phyloP scores from a whole-genome alignment of 2,888 invertebrate species.

The Drosophila demipolita region DNA sequence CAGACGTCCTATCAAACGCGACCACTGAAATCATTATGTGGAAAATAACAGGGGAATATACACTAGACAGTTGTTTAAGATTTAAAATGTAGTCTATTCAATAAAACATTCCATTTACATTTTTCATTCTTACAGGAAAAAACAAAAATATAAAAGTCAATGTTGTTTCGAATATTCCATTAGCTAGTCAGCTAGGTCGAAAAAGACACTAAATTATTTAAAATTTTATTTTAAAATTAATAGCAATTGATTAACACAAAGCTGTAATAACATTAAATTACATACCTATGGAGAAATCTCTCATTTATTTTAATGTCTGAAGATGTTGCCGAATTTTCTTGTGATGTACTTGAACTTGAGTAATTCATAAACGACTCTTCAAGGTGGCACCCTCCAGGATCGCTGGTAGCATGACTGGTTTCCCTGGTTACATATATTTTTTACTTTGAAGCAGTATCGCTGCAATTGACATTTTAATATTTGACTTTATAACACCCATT shows the following conservation, averaged over 20 bases:
- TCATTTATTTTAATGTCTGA: slow-evolving; percentile 1
- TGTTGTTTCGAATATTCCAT: too few relatives aligned
- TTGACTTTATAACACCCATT: slow-evolving; percentile 5
- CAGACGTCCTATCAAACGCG: background rate
- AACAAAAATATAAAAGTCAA: too few relatives aligned
- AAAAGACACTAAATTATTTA: background rate
- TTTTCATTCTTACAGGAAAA: too few relatives aligned
- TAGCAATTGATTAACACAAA: too few relatives aligned
- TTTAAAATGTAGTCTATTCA: background rate
- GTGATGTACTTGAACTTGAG: slow-evolving; percentile 13
- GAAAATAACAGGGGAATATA: background rate
- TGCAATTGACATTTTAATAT: slow-evolving; percentile 4
- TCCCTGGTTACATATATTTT: slow-evolving; percentile 2
- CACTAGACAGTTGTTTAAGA: background rate
- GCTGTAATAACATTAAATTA: background rate
- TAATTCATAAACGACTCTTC: background rate
- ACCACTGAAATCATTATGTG: background rate
- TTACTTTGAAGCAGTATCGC: background rate
- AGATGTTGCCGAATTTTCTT: slow-evolving; percentile 13
- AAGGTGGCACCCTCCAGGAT: background rate
- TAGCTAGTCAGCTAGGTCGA: background rate
- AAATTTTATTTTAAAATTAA: too few relatives aligned
- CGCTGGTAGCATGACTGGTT: slow-evolving; percentile 5
- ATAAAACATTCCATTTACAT: too few relatives aligned
- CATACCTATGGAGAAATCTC: too few relatives aligned